Base-by-base conservation (phyloP, 1,140 invertebrate species). In the Papilio helenus region DNA sequence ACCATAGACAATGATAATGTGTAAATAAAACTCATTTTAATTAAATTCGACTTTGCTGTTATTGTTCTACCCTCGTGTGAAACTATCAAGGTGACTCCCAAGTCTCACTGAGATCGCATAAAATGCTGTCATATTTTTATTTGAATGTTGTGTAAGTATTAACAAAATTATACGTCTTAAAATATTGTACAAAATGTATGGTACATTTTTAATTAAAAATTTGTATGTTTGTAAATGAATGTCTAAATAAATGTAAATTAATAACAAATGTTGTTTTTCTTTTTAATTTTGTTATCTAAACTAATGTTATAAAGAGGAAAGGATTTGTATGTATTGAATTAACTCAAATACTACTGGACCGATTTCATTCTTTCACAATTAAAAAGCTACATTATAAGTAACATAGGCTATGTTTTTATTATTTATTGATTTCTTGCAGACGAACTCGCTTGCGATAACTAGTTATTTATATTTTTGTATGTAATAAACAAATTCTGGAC, bases 181-280 rank as follows among this genome's bases (percentile, higher is more conserved):
- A 72, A 83, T 88, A 88, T 87, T 93, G 91, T 93, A 93, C 91
- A 93, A 91, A 91, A 88, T 92, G 89, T 93, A 91, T 90, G 88
- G 88, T 91, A 90, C 90, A 90, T 85, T 80, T 81, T 87, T 84
- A 55, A 55, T n/a, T 88, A 85, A 86, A 87, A 85, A 80, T 85
- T 89, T 87, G 86, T 85, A 89, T 89, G 89, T 91, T 89, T 93
- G 92, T 93, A 93, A 92, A 92, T 92, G 85, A 87, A 93, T 89
- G 88, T 91, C 84, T 58, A 89, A 93, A 93, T 92, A 92, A 90
- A 93, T 89, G 88, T 93, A 92, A 90, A 92, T 92, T 80, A 92
- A 92, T 92, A 90, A 89, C 89, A 88, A 85, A 51, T 72, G 68
- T 65, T 82, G 20, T 81, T 82, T 83, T 83, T 79, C 83, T 82